Evolutionary conservation across 2,113 vertebrate species (phyloP), one percentile per base, ranked within the genome.

Genomic region (Cololabis saira): DNA sequence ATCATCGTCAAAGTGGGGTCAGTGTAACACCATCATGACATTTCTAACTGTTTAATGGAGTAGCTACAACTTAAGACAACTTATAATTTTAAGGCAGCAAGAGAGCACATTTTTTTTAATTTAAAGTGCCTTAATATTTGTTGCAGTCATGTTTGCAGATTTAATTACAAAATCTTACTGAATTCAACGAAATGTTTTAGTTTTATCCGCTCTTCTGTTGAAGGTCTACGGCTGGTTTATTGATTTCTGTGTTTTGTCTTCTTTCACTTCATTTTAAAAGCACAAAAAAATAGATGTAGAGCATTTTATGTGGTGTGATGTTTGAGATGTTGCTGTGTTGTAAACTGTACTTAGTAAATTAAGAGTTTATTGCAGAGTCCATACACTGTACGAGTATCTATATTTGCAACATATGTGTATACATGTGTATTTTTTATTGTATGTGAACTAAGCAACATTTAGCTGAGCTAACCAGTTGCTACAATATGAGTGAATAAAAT

Each of bases 111-210:
- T 83, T 90, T 90, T 88, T 90, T 90, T 88, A 72, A 83, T 78
- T 90, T 89, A 12, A 89, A 90, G 89, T 90, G 89, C 89, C 89
- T 90, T 90, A 88, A 87, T 87, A 89, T 90, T 84, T 87, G 84
- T 90, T 89, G 89, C 87, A 80, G 79, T 86, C 58, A 82, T 74
- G 66, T 88, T 87, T 82, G 37, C 81, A 64, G 63, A 61, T 53
- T 63, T 52, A 45, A 70, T 79, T 22, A 67, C 17, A 71, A 78
- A 44, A 27, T 63, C 80, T 87, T 80, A 61, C 12, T 47, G 40
- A 71, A 71, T 80, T 88, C 30, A 67, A 53, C 67, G 13, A 78
- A 71, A 73, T 55, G 45, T 85, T 81, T 84, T 81, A 74, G 54
- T 68, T 86, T 79, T 66, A 51, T 61, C 79, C 73, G 71, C 67